Percentiles rank a stretch among this genome's conserved stretches.
phyloP scores from a whole-genome alignment of 1,140 invertebrate genomes.

The Patella vulgata region DNA sequence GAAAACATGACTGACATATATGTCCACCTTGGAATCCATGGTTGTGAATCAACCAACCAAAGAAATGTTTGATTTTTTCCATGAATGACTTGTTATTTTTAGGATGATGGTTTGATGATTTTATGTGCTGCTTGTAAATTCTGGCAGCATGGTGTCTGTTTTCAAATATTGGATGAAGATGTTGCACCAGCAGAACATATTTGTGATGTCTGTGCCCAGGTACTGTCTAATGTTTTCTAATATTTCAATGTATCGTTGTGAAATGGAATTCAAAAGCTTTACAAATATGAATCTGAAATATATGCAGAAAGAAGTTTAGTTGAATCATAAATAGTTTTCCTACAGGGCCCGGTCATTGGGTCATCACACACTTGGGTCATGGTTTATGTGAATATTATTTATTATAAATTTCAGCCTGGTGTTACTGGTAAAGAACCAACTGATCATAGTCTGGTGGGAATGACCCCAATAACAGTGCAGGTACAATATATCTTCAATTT shows the following conservation, averaged over 20 bases:
- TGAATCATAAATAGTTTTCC: too few species aligned
- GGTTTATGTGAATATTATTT: background rate
- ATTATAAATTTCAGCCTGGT: constrained; percentile 26
- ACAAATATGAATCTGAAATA: too few species aligned
- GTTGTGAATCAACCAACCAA: too few species aligned
- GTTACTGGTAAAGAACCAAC: constrained; percentile 44
- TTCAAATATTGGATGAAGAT: constrained; percentile 52
- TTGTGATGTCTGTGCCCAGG: constrained; percentile 62
- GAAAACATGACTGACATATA: too few species aligned
- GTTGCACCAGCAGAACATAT: constrained; percentile 57
- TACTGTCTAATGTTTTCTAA: constrained; percentile 27
- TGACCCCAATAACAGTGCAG: constrained; percentile 53
- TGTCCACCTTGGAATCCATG: too few species aligned
- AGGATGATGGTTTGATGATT: constrained; percentile 67
- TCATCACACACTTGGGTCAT: background rate
- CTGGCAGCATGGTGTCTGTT: constrained; percentile 66
- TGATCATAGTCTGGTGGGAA: constrained; percentile 50
- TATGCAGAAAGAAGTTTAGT: too few species aligned
- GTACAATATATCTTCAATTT: constrained; percentile 27
- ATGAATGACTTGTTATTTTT: too few species aligned
- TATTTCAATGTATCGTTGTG: too few species aligned
- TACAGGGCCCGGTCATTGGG: background rate
- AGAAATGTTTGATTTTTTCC: too few species aligned
- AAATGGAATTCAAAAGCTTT: too few species aligned
- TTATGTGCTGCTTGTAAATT: constrained; percentile 60